Evolutionary conservation across 2,888 invertebrate species (phyloP), one percentile per base, ranked within the genome.

Genomic region (Harmothoe impar): DNA sequence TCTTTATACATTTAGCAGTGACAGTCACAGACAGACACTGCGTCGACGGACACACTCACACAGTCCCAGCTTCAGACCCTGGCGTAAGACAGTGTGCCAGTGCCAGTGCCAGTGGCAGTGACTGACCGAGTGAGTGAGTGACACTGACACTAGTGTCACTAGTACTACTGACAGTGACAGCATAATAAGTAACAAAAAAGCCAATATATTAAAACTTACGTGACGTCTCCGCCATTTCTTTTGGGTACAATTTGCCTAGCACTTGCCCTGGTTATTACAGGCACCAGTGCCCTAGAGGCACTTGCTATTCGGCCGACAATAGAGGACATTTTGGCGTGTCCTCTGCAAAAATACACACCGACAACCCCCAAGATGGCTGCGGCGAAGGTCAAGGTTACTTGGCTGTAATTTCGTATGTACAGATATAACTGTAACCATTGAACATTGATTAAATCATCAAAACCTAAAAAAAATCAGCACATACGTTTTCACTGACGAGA

Each of bases 301-400:
- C 86, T 33, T 29, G 86, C 86, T 33, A 86, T 29, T 29, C 86
- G 15, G 29, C 86, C 54, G 29, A 86, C 15, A 20, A 86, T 54
- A 54, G 86, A 86, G 56, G 54, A 52, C 86, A 86, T 86, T 84
- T 35, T 84, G 31, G 0, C 17, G 33, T 81, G 81, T 81, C 81
- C 81, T 81, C 81, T 81, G 81, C 23, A 35, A n/a, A 1, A 17
- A 0, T 25, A 20, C 51, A 15, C 25, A 86, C 84, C 51, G 23
- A 81, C 20, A 17, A 81, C 15, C 7, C 20, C 84, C 84, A 54
- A 86, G 20, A 86, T 86, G 86, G 86, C 86, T 12, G 20, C 86
- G n/a, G 54, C 29, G 43, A 86, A 86, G 23, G 86, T 86, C 86
- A 86, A 86, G 86, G 86, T 86, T 54, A 56, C n/a, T 1, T n/a